These are phyloP conservation scores for Sphaerodactylus townsendi DNA, from an alignment of 2,113 vertebrate species.

Conservation along the genomic window DNA sequence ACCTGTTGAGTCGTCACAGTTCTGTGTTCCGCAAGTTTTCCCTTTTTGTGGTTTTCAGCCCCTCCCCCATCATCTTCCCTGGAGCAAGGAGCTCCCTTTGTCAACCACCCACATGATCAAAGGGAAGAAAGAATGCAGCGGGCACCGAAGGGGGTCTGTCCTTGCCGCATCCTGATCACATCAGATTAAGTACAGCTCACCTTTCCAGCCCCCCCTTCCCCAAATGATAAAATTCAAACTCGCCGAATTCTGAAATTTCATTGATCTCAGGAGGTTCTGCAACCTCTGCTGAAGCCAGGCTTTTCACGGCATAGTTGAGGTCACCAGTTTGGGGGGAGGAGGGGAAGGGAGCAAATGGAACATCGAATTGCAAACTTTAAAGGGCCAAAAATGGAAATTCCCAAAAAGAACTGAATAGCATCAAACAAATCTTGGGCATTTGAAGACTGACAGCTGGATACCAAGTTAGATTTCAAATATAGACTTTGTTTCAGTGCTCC, in stretches of 20 bases:
- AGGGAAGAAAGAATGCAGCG: background rate
- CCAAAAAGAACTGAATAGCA: background rate
- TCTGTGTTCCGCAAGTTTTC: background rate
- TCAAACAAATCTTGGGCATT: background rate
- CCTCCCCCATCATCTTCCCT: background rate
- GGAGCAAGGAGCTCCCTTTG: background rate
- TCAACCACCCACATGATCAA: background rate
- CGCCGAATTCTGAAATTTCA: background rate
- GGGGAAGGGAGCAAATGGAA: too few species aligned
- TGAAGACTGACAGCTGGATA: too few species aligned
- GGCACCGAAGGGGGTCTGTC: background rate
- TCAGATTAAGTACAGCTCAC: background rate
- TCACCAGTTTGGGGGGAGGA: background rate
- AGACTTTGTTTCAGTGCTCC: slow-evolving; percentile 7
- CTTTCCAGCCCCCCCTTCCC: too few species aligned
- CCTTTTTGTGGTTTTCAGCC: background rate
- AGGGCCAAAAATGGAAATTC: background rate
- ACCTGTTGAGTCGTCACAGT: background rate
- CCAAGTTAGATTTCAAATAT: background rate
- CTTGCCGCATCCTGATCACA: background rate
- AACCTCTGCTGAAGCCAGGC: background rate
- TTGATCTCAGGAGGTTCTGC: background rate
- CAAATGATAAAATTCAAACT: background rate
- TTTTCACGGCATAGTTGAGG: background rate
- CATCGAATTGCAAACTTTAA: background rate